Base-by-base conservation (phyloP, 2,888 invertebrate species). In the Myathropa florea region DNA sequence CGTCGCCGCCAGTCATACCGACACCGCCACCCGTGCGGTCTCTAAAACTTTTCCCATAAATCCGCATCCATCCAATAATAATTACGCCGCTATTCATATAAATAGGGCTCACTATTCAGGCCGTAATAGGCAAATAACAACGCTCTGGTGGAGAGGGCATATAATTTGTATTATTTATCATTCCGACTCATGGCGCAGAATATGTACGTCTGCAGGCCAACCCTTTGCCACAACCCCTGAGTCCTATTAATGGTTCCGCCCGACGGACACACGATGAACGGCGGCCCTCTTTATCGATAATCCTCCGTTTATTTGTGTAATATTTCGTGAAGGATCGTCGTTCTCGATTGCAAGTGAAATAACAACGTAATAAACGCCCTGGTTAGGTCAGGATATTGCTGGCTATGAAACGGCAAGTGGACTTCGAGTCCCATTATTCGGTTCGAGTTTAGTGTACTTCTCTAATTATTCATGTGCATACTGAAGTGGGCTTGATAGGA, bases 161-260 rank as follows among this genome's bases (percentile, higher is more conserved):
- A 70, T 60, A 33, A 75, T 64, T 64, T 64, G 18, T 26, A 28
- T 65, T 59, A 75, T 75, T 75, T 59, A 59, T 46, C 39, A 75
- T 26, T 55, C 6, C 59, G 46, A 7, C 18, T 1, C 2, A 7
- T 61, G 21, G 2, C 30, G 30, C 7, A n/a, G 26, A 12, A 26
- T 6, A 21, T 36, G 26, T 14, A 21, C 59, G 26, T 14, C 36
- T 9, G 33, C 14, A 23, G 23, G 30, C 46, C 30, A 72, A 71
- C 24, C 70, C 70, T 39, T 72, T 64, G 55, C 24, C 55, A 26
- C 33, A 73, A 33, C 64, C 64, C 55, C 55, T 73, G 64, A 57
- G 36, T 55, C 18, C 55, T 21, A 55, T 21, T 39, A 65, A 46
- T 26, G 65, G 46, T 21, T 39, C n/a, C 55, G 18, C 26, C 39